Evolutionary conservation across 2,888 invertebrate species (phyloP), one percentile per base, ranked within the genome.

Genomic region (Ichneumoninae sp.): DNA sequence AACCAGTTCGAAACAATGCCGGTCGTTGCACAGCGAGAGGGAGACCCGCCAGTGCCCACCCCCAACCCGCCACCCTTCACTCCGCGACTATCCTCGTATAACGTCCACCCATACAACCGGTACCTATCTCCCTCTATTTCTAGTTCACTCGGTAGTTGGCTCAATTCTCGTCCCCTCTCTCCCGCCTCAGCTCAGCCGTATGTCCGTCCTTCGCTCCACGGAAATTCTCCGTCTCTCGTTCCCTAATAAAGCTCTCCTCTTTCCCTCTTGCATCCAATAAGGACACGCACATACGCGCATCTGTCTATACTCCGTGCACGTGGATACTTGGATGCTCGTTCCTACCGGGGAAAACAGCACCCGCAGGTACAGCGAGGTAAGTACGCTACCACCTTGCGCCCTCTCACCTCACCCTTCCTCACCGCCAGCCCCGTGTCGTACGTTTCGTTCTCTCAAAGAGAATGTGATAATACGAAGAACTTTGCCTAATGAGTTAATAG

Each of bases 401-500:
- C 54, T 80, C 52, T 16, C 80, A 22, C n/a, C 54, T 16, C 16
- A 16, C 19, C 54, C 13, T 7, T 16, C 30, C 54, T 60, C 50
- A 54, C 30, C 69, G 1, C 73, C 70, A 22, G 26, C 3, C 47
- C 30, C 74, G 66, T 57, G 30, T 65, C 75, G 22, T n/a, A 69
- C 81, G 63, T 60, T 30, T 73, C 78, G 36, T 57, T 47, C 81
- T 89, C 90, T 92, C 92, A 92, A 92, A 92, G 92, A 91, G 92
- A 92, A 92, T 92, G 91, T 89, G 91, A 92, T 92, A 87, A 88
- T 86, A 86, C 86, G 81, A 86, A 87, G 86, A 87, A 88, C 81
- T 88, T 86, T 69, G 88, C 85, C 89, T 91, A 92, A 92, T 93
- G 92, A 92, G 92, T 92, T 93, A 93, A 93, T 92, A 92, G 92